Evolutionary conservation across 2,888 invertebrate species (phyloP), one percentile per base, ranked within the genome.

Genomic region (Mesopsocus fuscifrons): DNA sequence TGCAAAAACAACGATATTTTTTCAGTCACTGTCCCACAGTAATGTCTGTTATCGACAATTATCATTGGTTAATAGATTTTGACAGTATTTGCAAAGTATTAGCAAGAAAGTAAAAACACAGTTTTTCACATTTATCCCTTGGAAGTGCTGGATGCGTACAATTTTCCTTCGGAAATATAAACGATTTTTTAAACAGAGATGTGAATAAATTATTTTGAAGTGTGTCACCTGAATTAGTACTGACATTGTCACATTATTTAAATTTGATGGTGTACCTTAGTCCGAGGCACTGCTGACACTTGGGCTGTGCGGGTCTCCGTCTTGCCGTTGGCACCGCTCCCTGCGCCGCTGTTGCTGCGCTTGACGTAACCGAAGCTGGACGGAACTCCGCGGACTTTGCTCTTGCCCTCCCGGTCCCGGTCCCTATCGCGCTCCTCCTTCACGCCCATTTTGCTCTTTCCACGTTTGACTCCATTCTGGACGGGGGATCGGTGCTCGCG

Each of bases 311-410:
- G 67, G 45, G 71, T 53, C n/a, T 62, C 57, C 11, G 50, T 48
- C 50, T 52, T 48, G 49, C 51, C 43, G 49, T 55, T 49, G 4
- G 66, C 66, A 50, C 66, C 67, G 3, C 61, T 49, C n/a, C 52
- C 49, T 74, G 26, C 26, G 26, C 26, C 71, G 34, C 65, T 66
- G 6, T 48, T 46, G 50, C 67, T 65, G 52, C 83, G 70, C 57
- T 85, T 85, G 35, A 83, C 78, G 58, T 85, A 85, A 42, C 84
- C 84, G 55, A 85, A 85, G 59, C 76, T 83, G 52, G 83, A 82
- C 6, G 84, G 83, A 11, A 80, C 81, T 11, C 75, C 75, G 47
- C 69, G 58, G 41, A 67, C 69, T 59, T 83, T 84, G 31, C 74
- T 72, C 43, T 52, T 52, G 9, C 38, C 38, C 16, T 38, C 38